A percentile compares a stretch with the other conserved stretches of the same genome.
Evolutionary conservation across 2,113 vertebrate species (phyloP).

Genomic region (Maccullochella peelii): DNA sequence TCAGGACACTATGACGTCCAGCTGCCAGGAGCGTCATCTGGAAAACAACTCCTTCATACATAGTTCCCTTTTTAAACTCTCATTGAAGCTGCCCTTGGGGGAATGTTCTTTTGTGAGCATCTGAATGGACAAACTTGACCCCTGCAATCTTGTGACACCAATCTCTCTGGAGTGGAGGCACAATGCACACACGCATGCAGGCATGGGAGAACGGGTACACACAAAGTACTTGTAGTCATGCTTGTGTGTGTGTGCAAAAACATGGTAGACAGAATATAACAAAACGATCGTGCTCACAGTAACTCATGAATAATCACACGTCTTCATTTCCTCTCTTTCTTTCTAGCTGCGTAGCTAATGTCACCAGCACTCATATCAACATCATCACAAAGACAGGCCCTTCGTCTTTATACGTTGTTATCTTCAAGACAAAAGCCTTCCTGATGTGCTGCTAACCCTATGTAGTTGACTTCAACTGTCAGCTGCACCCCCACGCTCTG

Average conservation of each 20-base stretch:
- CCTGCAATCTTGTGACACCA: conserved; percentile 44
- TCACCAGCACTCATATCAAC: conserved; percentile 49
- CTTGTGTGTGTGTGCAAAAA: background rate
- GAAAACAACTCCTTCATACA: conserved; percentile 68
- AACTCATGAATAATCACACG: conserved; percentile 37
- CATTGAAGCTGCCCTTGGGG: conserved; percentile 47
- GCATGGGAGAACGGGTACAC: background rate
- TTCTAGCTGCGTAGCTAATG: conserved; percentile 37
- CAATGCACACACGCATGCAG: background rate
- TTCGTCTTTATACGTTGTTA: conserved; percentile 57
- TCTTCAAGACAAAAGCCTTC: conserved; percentile 68
- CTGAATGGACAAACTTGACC: conserved; percentile 68
- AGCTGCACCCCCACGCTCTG: conserved; percentile 35
- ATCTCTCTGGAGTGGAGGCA: conserved; percentile 24
- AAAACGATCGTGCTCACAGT: conserved; percentile 14
- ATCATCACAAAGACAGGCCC: conserved; percentile 54
- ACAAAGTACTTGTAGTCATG: conserved; percentile 8
- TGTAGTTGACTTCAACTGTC: conserved; percentile 64
- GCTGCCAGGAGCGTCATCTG: conserved; percentile 46
- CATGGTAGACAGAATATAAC: background rate
- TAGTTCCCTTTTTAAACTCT: conserved; percentile 52
- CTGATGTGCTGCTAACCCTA: conserved; percentile 54
- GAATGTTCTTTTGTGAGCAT: conserved; percentile 65
- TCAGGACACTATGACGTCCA: conserved; percentile 36
- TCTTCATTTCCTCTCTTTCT: conserved; percentile 11